phyloP scores from a whole-genome alignment of 2,888 invertebrate genomes.

The Orchesellides sinensis region DNA sequence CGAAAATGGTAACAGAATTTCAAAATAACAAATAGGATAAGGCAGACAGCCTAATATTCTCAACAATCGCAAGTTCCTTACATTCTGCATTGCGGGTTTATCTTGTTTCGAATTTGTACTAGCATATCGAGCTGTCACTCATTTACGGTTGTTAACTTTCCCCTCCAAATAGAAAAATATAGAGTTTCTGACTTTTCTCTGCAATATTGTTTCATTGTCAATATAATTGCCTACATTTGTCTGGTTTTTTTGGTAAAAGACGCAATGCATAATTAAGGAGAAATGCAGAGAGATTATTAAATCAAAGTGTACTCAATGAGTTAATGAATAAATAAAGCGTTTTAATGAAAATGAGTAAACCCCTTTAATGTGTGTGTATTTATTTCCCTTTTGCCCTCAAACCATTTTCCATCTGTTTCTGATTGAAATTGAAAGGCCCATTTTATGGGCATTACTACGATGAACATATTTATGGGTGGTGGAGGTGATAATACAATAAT shows the following conservation, averaged over 20 bases:
- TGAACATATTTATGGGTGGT: background rate
- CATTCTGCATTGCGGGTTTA: no score
- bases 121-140: conserved; percentile 41
- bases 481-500: background rate
- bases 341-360: background rate
- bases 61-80: no score
- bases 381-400: background rate
- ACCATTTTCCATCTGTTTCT: conserved; percentile 38
- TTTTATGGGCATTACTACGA: background rate
- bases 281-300: background rate
- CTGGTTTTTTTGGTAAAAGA: background rate
- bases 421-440: conserved; percentile 1
- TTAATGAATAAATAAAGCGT: conserved; percentile 34
- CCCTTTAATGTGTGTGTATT: background rate
- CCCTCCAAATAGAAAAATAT: background rate
- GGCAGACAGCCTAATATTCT: no score
- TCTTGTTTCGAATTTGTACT: no score
- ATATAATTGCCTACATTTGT: background rate
- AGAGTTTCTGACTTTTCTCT: background rate
- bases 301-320: background rate
- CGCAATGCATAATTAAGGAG: background rate
- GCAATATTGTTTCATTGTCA: background rate
- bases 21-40: no score
- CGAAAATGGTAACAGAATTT: no score
- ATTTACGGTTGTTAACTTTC: conserved; percentile 47